These are phyloP conservation scores for Rhinolophus ferrumequinum DNA, from an alignment of 2,113 vertebrate species.

Conservation along the genomic window DNA sequence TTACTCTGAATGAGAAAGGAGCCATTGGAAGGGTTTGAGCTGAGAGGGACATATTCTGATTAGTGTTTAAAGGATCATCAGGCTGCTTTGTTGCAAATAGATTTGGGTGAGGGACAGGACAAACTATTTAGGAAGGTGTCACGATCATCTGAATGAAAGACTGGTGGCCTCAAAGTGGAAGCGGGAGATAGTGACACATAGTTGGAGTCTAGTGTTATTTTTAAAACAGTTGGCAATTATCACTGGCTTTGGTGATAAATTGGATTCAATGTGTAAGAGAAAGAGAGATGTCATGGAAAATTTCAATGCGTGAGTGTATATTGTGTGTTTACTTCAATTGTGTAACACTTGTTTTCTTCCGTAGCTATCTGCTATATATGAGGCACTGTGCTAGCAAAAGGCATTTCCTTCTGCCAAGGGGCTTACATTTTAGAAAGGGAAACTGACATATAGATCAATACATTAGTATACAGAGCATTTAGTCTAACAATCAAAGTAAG, in stretches of 20 bases:
- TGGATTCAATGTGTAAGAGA: not conserved
- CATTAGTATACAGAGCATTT: not conserved
- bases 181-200: too few relatives aligned
- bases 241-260: not conserved
- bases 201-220: not conserved
- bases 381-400: not conserved
- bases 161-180: not conserved
- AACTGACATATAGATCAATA: not conserved
- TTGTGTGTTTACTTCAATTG: not conserved
- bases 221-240: not conserved
- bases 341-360: not conserved
- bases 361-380: not conserved
- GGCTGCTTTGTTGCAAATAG: not conserved
- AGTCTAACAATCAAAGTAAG: not conserved
- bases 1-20: not conserved
- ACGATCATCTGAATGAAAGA: not conserved
- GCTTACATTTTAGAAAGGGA: not conserved
- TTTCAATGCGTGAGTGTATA: not conserved
- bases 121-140: not conserved
- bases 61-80: not conserved
- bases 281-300: not conserved
- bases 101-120: not conserved
- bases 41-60: not conserved
- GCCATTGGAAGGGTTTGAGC: not conserved
- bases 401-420: not conserved